Evolutionary conservation across 2,888 invertebrate genomes (phyloP).

Genomic region (Ichneumon xanthorius): DNA sequence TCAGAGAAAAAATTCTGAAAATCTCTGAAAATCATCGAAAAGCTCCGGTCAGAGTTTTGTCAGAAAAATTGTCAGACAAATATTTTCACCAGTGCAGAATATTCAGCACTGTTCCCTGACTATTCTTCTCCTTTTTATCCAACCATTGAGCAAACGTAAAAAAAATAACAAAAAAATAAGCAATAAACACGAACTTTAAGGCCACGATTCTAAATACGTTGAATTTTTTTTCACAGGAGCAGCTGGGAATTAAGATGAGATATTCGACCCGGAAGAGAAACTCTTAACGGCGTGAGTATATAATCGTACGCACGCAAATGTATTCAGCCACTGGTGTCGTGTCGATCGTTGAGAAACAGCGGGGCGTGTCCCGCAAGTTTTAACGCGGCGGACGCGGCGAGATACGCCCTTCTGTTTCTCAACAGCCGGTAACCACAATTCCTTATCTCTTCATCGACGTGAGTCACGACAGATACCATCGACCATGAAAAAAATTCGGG

Average conservation of each 20-base stretch:
- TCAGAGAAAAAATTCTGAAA: too few species aligned
- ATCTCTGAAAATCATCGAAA: too few species aligned
- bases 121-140: not conserved
- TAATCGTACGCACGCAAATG: slow-evolving; percentile 1
- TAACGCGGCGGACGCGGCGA: too few species aligned
- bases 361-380: too few species aligned
- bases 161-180: slow-evolving; percentile 1
- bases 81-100: not conserved
- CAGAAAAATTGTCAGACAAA: too few species aligned
- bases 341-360: too few species aligned
- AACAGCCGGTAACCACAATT: too few species aligned
- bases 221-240: slow-evolving; percentile 73
- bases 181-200: not conserved
- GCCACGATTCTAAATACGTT: not conserved
- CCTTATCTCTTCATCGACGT: too few species aligned
- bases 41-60: too few species aligned
- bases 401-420: too few species aligned
- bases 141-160: not conserved
- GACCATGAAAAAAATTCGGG: too few species aligned
- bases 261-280: slow-evolving; percentile 78
- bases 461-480: too few species aligned
- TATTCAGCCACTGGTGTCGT: not conserved
- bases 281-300: slow-evolving; percentile 73
- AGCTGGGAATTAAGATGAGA: slow-evolving; percentile 78
- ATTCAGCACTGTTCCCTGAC: not conserved